Evolutionary conservation across 1,140 invertebrate species (phyloP).

Genomic region (Acromyrmex heyeri): DNA sequence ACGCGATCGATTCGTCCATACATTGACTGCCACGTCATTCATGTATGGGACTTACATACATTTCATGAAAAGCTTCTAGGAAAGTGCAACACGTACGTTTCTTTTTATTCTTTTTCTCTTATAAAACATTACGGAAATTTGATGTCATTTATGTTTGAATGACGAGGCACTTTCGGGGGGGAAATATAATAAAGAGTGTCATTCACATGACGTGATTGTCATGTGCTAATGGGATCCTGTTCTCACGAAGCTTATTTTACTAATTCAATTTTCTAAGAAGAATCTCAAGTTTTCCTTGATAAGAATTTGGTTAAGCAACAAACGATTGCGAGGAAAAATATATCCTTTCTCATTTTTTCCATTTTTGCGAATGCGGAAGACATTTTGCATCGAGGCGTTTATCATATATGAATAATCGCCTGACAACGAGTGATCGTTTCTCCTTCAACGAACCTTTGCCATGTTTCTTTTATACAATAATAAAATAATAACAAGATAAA

Average conservation of each 20-base stretch:
- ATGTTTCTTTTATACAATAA: background rate
- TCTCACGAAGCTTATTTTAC: background rate
- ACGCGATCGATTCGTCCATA: background rate
- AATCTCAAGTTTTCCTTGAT: background rate
- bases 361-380: slow-evolving; percentile 1
- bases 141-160: background rate
- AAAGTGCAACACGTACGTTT: background rate
- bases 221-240: background rate
- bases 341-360: background rate
- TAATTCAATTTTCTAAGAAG: background rate
- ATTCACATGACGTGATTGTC: background rate
- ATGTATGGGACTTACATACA: background rate
- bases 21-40: background rate
- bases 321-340: background rate
- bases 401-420: no score
- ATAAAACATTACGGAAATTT: background rate
- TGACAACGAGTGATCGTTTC: background rate
- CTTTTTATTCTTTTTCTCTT: no score
- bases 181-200: background rate
- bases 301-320: background rate
- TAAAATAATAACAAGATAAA: no score
- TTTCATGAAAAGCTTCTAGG: background rate
- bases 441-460: background rate
- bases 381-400: background rate
- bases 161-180: background rate